Conservation (phyloP, 2,113 vertebrate genomes). For the Plecotus auritus region DNA sequence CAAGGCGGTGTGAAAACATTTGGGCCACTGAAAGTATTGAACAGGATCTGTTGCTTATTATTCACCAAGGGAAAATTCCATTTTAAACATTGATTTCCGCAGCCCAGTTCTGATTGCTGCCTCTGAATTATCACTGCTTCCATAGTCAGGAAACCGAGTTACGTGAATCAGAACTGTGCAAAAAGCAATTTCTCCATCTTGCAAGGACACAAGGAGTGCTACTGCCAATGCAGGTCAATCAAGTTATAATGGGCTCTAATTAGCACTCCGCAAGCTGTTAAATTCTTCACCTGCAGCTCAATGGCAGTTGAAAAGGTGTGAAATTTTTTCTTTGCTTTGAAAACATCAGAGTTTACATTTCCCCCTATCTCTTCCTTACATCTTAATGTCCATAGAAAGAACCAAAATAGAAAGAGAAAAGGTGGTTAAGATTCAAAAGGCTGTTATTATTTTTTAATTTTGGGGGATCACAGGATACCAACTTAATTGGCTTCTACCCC, state of each 20-base stretch:
- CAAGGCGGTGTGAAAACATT: conserved; percentile 41
- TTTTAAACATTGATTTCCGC: conserved; percentile 64
- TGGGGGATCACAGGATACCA: neutral
- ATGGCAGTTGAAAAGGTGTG: conserved; percentile 75
- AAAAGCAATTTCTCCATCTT: conserved; percentile 51
- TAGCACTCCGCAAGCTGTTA: conserved; percentile 75
- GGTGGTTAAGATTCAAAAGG: conserved; percentile 6
- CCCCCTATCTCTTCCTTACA: conserved; percentile 44
- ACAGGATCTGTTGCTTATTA: conserved; percentile 38
- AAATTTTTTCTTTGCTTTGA: conserved; percentile 72
- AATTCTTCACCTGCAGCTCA: conserved; percentile 74
- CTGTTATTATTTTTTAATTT: conserved; percentile 45
- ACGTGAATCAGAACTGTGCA: conserved; percentile 31
- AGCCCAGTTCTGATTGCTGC: conserved; percentile 35
- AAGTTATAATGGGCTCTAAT: conserved; percentile 77
- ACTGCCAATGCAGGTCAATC: conserved; percentile 64
- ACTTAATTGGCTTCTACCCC: conserved; percentile 33
- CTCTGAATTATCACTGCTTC: conserved; percentile 53
- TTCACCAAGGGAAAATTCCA: conserved; percentile 60
- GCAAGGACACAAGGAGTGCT: conserved; percentile 33
- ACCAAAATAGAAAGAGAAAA: conserved; percentile 34
- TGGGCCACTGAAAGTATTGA: conserved; percentile 35
- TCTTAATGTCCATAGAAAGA: conserved; percentile 46
- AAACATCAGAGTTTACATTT: conserved; percentile 72
- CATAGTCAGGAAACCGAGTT: conserved; percentile 29